These are phyloP conservation scores for Drosophila triauraria DNA, from an alignment of 1,140 invertebrate species.

Conservation along the genomic window DNA sequence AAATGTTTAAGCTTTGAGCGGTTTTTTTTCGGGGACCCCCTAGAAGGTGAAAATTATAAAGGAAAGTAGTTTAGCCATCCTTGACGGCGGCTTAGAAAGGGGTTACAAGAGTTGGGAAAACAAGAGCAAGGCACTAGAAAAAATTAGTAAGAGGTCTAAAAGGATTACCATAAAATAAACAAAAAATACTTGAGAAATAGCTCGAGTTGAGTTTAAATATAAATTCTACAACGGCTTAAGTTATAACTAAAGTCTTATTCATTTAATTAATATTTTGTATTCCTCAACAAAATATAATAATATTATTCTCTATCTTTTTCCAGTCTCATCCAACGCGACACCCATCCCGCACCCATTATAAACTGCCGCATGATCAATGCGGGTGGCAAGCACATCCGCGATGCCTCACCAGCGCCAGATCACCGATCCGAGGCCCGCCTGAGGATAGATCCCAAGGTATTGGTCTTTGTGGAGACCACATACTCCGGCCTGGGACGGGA, in stretches of 20 bases:
- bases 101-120: neutral
- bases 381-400: conserved; percentile 86
- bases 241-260: neutral
- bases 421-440: conserved; percentile 93
- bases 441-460: conserved; percentile 95
- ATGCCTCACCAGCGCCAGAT: conserved; percentile 88
- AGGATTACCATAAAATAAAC: too few relatives aligned
- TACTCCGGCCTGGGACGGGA: conserved; percentile 96
- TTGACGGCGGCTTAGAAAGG: neutral
- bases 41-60: conserved; percentile 10
- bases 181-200: too few relatives aligned
- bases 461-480: conserved; percentile 97
- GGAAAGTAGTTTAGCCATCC: neutral
- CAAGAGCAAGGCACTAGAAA: neutral
- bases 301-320: conserved; percentile 23
- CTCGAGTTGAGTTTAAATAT: neutral
- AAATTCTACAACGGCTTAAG: neutral
- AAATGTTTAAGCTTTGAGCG: conserved; percentile 11
- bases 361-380: conserved; percentile 90
- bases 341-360: conserved; percentile 91
- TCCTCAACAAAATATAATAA: neutral
- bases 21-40: neutral
- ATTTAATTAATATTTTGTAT: too few relatives aligned
- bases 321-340: conserved; percentile 91
- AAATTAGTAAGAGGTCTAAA: neutral